phyloP scores from a whole-genome alignment of 2,797 vertebrate genomes.

The Microchirus variegatus region DNA sequence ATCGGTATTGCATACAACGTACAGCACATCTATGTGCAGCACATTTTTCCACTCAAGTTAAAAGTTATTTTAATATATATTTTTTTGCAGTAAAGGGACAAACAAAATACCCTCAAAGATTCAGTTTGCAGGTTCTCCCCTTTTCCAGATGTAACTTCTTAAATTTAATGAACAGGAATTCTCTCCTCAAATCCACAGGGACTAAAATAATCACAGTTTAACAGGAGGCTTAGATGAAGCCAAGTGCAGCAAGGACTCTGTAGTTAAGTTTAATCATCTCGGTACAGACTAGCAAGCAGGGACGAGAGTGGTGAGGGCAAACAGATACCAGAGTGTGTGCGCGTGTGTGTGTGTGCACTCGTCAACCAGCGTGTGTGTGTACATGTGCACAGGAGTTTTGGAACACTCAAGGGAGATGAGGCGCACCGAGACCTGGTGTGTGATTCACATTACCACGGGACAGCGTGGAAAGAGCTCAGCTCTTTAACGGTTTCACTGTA shows the following conservation, averaged over 20 bases:
- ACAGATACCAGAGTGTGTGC: neutral
- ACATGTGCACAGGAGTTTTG: neutral
- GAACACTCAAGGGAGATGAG: conserved; percentile 23
- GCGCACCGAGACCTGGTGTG: conserved; percentile 35
- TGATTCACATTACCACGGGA: conserved; percentile 55
- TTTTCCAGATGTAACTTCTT: conserved; percentile 5
- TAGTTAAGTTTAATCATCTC: conserved; percentile 24
- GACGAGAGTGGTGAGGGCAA: neutral
- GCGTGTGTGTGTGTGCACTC: neutral
- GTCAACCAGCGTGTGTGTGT: neutral
- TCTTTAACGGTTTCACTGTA: conserved; percentile 45
- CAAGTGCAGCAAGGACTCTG: conserved; percentile 7
- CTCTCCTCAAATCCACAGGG: conserved; percentile 17
- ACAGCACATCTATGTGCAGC: too few relatives aligned
- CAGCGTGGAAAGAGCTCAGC: conserved; percentile 15
- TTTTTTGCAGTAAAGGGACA: too few relatives aligned
- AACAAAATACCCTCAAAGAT: too few relatives aligned
- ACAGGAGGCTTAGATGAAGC: conserved; percentile 16
- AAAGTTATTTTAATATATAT: too few relatives aligned
- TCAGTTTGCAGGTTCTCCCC: neutral
- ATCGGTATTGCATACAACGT: too few relatives aligned
- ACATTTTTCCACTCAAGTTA: too few relatives aligned
- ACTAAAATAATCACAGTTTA: neutral
- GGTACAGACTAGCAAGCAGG: conserved; percentile 6
- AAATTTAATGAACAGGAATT: conserved; percentile 10